These are phyloP conservation scores for Engraulis encrasicolus DNA, from an alignment of 2,113 vertebrate species.

Conservation along the genomic window DNA sequence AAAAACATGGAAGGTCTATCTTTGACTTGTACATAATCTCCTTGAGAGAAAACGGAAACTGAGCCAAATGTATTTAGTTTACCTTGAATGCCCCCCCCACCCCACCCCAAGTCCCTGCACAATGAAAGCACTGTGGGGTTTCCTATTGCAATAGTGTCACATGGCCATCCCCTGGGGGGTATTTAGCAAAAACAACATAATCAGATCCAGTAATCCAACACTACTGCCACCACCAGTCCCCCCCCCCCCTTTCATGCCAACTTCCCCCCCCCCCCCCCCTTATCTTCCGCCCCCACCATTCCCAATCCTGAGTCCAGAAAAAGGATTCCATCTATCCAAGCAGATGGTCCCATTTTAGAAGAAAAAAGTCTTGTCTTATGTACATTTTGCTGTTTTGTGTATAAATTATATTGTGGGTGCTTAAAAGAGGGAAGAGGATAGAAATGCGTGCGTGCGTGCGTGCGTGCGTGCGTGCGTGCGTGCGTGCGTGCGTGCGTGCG, in stretches of 20 bases:
- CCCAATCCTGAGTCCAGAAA: neutral
- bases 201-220: constrained; percentile 8
- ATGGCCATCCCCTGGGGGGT: neutral
- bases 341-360: neutral
- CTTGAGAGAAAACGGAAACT: constrained; percentile 34
- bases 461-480: neutral
- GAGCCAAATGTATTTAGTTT: neutral
- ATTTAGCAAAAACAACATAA: constrained; percentile 20
- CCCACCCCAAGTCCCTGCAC: neutral
- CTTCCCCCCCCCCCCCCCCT: neutral
- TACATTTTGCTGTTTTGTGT: neutral
- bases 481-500: neutral
- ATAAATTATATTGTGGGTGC: neutral
- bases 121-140: neutral
- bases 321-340: neutral
- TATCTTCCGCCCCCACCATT: neutral
- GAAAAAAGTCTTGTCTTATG: neutral
- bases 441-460: neutral
- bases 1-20: neutral
- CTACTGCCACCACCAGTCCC: neutral
- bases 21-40: neutral
- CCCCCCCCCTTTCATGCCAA: neutral
- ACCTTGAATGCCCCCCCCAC: neutral
- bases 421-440: neutral
- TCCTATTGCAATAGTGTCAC: constrained; percentile 15